Evolutionary conservation across 2,888 invertebrate species (phyloP).

Genomic region (Chrysolina haemoptera): DNA sequence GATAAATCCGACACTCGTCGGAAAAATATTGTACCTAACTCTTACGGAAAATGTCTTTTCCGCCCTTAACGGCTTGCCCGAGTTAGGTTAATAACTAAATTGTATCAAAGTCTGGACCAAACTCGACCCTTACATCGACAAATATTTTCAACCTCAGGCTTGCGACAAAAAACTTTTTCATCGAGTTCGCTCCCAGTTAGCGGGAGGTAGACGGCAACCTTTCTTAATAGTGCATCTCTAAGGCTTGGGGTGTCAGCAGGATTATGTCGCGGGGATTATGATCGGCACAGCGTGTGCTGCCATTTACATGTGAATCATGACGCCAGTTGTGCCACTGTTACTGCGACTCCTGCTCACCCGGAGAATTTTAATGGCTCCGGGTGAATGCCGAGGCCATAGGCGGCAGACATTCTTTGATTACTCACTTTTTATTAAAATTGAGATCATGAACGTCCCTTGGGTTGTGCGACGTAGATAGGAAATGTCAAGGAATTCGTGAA

Average conservation of each 20-base stretch:
- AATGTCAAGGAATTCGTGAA: no score
- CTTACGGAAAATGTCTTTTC: no score
- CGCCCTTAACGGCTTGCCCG: no score
- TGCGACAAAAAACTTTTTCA: no score
- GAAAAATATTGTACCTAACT: no score
- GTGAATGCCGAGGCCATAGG: constrained; percentile 15
- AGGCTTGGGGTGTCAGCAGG: constrained; percentile 46
- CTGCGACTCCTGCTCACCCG: constrained; percentile 37
- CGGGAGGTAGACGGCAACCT: constrained; percentile 11
- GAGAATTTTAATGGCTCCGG: constrained; percentile 40
- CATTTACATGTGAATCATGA: constrained; percentile 67
- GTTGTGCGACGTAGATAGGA: neutral
- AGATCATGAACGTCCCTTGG: neutral
- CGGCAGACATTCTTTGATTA: constrained; percentile 20
- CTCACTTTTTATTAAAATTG: constrained; percentile 11
- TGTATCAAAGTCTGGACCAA: no score
- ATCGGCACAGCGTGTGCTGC: constrained; percentile 62
- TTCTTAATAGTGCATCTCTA: constrained; percentile 34
- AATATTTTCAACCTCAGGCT: no score
- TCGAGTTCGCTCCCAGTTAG: neutral
- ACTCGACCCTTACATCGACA: no score
- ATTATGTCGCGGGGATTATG: constrained; percentile 57
- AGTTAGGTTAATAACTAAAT: no score
- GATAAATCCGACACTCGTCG: no score
- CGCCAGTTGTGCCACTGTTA: constrained; percentile 61